phyloP scores from a whole-genome alignment of 2,888 invertebrate genomes.

The Mythimna impura region DNA sequence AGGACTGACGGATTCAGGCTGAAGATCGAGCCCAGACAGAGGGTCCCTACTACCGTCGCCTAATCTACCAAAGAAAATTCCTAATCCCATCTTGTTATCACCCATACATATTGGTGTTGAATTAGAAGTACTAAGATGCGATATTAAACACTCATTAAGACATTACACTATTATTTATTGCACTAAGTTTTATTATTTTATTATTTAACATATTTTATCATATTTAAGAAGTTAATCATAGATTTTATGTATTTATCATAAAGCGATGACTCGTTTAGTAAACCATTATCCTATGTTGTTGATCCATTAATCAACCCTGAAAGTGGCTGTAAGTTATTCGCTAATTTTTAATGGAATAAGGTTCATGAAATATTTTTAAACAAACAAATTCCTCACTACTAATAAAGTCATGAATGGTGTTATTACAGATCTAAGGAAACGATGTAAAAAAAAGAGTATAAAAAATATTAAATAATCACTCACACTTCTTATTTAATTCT shows the following conservation, averaged over 20 bases:
- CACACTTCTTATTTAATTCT: not conserved
- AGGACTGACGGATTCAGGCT: conserved; percentile 94
- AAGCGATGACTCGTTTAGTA: not conserved
- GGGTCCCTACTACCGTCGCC: conserved; percentile 65
- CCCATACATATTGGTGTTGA: conserved; percentile 19
- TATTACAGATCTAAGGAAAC: not conserved
- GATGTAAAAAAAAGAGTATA: not conserved
- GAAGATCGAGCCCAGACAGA: conserved; percentile 91
- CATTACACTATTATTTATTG: conserved; percentile 34
- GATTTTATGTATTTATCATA: conserved; percentile 8
- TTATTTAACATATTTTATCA: conserved; percentile 32
- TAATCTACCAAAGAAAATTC: conserved; percentile 37
- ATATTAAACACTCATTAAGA: conserved; percentile 32
- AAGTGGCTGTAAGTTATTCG: not conserved
- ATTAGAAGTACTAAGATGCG: conserved; percentile 20
- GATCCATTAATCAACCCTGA: not conserved
- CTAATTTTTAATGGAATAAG: conserved; percentile 8
- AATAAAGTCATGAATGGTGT: conserved; percentile 15
- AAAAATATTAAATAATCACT: conserved; percentile 16
- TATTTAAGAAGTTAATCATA: conserved; percentile 15
- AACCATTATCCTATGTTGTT: not conserved
- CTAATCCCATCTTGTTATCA: conserved; percentile 16
- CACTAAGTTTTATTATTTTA: conserved; percentile 31
- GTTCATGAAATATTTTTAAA: conserved; percentile 5
- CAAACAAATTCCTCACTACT: not conserved